phyloP scores from a whole-genome alignment of 2,113 vertebrate genomes.

The Falco punctatus region DNA sequence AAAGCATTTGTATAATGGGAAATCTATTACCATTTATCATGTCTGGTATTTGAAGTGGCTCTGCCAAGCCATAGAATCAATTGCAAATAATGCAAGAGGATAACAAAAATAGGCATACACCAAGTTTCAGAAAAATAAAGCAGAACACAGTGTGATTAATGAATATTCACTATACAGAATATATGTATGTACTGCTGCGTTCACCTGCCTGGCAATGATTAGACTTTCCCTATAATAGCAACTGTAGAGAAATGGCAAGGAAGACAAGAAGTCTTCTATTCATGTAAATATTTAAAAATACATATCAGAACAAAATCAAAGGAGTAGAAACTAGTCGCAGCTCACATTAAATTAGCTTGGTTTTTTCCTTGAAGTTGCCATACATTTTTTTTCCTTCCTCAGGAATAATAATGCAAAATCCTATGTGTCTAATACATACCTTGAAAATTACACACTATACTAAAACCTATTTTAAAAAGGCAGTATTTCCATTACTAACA shows the following conservation, averaged over 20 bases:
- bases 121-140: neutral
- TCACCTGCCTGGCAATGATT: neutral
- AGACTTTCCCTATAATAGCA: neutral
- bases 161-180: neutral
- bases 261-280: neutral
- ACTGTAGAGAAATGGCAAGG: neutral
- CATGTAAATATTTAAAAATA: neutral
- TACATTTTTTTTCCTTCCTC: neutral
- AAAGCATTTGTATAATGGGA: conserved; percentile 32
- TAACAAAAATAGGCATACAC: conserved; percentile 3
- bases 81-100: conserved; percentile 7
- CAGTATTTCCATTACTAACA: conserved; percentile 7
- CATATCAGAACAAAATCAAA: neutral
- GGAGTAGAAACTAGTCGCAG: neutral
- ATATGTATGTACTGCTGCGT: neutral
- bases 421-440: neutral
- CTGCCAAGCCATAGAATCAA: conserved; percentile 10
- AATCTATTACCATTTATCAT: conserved; percentile 60
- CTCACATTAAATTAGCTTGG: neutral
- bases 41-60: conserved; percentile 11
- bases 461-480: neutral
- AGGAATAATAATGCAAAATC: conserved; percentile 7
- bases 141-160: neutral
- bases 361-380: neutral
- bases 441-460: neutral